Conservation (phyloP, 2,113 vertebrate species). For the Chelonoidis abingdonii region DNA sequence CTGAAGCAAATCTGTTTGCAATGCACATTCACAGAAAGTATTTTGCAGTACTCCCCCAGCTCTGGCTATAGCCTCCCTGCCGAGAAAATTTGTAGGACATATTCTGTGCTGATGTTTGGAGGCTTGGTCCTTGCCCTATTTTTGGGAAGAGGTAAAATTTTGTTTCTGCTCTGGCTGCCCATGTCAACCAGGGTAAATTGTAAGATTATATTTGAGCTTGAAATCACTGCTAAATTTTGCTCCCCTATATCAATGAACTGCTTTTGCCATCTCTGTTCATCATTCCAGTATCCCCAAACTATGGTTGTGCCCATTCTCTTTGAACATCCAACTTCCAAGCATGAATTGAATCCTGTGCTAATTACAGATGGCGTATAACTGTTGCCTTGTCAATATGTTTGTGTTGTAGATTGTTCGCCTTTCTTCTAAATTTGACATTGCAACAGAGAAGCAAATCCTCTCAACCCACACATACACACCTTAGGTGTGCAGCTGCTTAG, state of each 20-base stretch:
- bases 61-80: background rate
- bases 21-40: background rate
- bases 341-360: background rate
- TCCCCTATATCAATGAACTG: background rate
- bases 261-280: background rate
- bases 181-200: background rate
- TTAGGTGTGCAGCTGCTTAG: constrained; percentile 16
- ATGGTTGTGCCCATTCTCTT: background rate
- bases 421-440: background rate
- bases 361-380: background rate
- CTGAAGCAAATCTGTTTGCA: rapidly evolving
- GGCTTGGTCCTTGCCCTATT: constrained; percentile 20
- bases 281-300: background rate
- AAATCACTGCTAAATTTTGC: background rate
- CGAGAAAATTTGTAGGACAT: constrained; percentile 30
- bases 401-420: background rate
- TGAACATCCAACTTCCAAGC: background rate
- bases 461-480: background rate
- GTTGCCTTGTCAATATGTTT: background rate
- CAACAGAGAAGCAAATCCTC: background rate
- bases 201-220: background rate
- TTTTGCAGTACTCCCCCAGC: background rate
- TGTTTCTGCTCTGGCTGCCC: background rate
- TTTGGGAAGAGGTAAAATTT: background rate
- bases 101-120: background rate